Evolutionary conservation across 2,888 invertebrate genomes (phyloP).

Genomic region (Polyommatus icarus): DNA sequence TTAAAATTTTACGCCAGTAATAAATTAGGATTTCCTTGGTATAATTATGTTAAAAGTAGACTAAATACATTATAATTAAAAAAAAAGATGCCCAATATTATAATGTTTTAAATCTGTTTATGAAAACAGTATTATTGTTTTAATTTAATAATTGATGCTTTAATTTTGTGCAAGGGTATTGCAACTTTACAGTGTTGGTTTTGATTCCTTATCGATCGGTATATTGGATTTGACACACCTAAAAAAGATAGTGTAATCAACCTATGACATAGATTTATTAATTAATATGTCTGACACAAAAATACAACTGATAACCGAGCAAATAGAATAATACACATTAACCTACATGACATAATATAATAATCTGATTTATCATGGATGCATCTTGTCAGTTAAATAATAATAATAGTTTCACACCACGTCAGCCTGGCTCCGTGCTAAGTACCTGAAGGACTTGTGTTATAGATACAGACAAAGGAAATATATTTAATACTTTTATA

Average conservation of each 20-base stretch:
- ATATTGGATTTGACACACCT: neutral
- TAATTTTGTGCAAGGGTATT: neutral
- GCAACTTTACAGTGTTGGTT: neutral
- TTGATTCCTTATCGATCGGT: neutral
- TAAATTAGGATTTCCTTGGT: too few relatives aligned
- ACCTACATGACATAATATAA: neutral
- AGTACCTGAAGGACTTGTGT: too few relatives aligned
- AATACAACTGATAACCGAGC: neutral
- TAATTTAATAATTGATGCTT: too few relatives aligned
- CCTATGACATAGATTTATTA: slow-evolving; percentile 18
- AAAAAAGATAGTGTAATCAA: slow-evolving; percentile 10
- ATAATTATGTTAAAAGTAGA: too few relatives aligned
- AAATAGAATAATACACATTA: neutral
- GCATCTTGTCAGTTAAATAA: too few relatives aligned
- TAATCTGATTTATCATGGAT: too few relatives aligned
- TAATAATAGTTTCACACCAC: too few relatives aligned
- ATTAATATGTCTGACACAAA: slow-evolving; percentile 5
- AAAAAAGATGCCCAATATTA: neutral
- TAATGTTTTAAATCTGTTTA: neutral
- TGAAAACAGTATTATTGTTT: neutral
- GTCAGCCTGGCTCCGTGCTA: too few relatives aligned
- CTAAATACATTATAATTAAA: neutral
- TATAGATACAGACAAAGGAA: too few relatives aligned
- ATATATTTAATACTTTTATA: too few relatives aligned
- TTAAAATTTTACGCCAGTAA: too few relatives aligned